phyloP scores from a whole-genome alignment of 2,797 vertebrate species.

The Macroramphosus scolopax region DNA sequence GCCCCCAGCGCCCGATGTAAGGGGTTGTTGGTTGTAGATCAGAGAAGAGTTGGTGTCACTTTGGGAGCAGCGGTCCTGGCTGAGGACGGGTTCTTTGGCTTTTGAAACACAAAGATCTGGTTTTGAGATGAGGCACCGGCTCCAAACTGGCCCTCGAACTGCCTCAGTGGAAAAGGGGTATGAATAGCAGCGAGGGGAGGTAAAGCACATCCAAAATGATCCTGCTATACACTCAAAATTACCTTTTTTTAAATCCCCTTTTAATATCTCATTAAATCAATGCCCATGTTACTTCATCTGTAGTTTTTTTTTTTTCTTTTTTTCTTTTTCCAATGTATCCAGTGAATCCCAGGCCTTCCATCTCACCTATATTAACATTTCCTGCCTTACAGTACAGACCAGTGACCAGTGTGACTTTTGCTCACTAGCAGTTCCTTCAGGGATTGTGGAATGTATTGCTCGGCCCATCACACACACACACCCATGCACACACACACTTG shows the following conservation, averaged over 20 bases:
- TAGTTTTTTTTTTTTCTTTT: neutral
- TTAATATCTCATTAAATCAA: conserved; percentile 1
- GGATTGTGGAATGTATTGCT: conserved; percentile 32
- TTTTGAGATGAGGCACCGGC: too few species aligned
- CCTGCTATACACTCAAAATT: conserved; percentile 4
- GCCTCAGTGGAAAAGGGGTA: too few species aligned
- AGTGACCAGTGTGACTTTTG: conserved; percentile 10
- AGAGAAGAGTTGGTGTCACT: too few species aligned
- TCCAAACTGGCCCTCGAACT: too few species aligned
- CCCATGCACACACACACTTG: conserved; percentile 16
- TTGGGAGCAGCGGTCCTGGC: too few species aligned
- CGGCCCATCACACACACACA: conserved; percentile 6
- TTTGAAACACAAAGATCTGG: too few species aligned
- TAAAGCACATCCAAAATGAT: conserved; percentile 31
- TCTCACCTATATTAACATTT: conserved; percentile 12
- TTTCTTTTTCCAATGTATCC: conserved; percentile 4
- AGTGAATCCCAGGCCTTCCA: conserved; percentile 7
- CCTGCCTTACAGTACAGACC: conserved; percentile 11
- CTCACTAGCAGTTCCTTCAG: conserved; percentile 33
- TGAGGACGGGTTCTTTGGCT: too few species aligned
- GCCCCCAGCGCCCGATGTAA: too few species aligned
- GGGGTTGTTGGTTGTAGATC: too few species aligned
- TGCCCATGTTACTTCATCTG: conserved; percentile 8
- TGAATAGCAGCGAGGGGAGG: neutral
- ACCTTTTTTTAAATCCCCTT: too few species aligned